Conservation (phyloP, 1,140 invertebrate species). For the Schlechtendalia chinensis region DNA sequence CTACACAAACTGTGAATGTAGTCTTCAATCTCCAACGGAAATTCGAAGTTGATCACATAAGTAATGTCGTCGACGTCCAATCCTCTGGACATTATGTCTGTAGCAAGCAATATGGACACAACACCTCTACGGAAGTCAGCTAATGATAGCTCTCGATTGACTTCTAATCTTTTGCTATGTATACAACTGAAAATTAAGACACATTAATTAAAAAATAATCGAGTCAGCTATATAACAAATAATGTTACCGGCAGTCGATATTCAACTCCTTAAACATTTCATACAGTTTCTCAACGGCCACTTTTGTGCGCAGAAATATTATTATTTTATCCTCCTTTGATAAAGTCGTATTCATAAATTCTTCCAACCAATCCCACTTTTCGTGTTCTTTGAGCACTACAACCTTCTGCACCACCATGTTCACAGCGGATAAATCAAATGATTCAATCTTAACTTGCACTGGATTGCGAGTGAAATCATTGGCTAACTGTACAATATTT, state of each 20-base stretch:
- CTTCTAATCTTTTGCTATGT: constrained; percentile 83
- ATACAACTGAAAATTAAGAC: constrained; percentile 60
- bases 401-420: constrained; percentile 76
- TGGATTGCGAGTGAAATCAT: constrained; percentile 82
- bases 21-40: constrained; percentile 83
- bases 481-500: constrained; percentile 75
- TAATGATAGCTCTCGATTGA: constrained; percentile 80
- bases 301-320: constrained; percentile 23
- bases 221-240: not conserved
- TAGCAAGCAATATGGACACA: constrained; percentile 80
- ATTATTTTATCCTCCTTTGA: not conserved
- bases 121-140: constrained; percentile 74
- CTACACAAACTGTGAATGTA: constrained; percentile 94
- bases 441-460: constrained; percentile 85
- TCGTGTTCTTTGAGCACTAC: constrained; percentile 70
- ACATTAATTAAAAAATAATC: not conserved
- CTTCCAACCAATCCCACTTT: constrained; percentile 60
- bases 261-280: not conserved
- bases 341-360: not conserved
- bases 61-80: constrained; percentile 59
- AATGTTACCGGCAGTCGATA: constrained; percentile 2
- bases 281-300: not conserved
- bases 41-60: constrained; percentile 89
- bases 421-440: constrained; percentile 79
- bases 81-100: constrained; percentile 90